These are phyloP conservation scores for Ridgeia piscesae DNA, from an alignment of 1,140 invertebrate genomes.

Conservation along the genomic window DNA sequence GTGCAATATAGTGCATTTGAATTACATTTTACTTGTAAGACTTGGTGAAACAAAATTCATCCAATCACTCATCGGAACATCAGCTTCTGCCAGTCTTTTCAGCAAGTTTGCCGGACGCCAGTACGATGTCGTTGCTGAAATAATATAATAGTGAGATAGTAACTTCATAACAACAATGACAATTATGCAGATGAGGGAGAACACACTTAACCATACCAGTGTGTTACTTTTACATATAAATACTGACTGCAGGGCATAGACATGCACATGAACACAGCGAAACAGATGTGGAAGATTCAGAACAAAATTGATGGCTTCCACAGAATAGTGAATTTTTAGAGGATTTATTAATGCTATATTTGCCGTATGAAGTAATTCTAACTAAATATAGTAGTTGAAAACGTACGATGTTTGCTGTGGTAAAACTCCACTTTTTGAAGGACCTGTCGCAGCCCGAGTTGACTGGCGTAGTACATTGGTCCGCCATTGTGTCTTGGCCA, in stretches of 20 bases:
- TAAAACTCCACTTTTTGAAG: background rate
- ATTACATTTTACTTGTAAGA: background rate
- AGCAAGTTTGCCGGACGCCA: background rate
- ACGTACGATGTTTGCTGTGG: conserved; percentile 12
- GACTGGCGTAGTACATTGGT: conserved; percentile 17
- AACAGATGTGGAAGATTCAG: background rate
- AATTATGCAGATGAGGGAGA: background rate
- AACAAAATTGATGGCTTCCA: background rate
- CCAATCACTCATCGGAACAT: background rate
- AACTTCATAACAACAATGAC: background rate
- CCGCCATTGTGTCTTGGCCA: conserved; percentile 23
- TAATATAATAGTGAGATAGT: background rate
- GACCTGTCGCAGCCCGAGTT: conserved; percentile 1
- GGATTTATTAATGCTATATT: background rate
- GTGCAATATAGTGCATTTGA: background rate
- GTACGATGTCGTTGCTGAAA: background rate
- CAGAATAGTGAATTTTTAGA: background rate
- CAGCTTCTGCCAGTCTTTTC: background rate
- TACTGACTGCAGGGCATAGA: background rate
- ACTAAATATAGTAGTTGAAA: background rate
- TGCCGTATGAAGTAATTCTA: background rate
- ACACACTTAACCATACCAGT: background rate
- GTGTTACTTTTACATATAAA: background rate
- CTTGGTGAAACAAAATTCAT: conserved; percentile 6
- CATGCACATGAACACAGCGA: background rate